Evolutionary conservation across 2,797 vertebrate species (phyloP).

Genomic region (Typhlichthys eigenmanni): DNA sequence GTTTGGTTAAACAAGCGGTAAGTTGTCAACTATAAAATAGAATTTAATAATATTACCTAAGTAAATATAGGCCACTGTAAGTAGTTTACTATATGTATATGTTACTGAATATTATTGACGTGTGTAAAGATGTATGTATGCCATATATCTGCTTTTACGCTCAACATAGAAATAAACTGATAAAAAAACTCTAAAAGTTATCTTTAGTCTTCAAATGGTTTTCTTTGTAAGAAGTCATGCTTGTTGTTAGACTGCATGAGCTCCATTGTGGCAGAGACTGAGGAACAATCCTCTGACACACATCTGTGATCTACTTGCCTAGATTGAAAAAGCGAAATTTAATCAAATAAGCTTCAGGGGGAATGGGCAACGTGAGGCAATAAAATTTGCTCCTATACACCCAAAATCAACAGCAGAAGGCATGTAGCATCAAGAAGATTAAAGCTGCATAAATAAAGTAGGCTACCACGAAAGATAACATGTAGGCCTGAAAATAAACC

Average conservation of each 20-base stretch:
- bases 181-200: neutral
- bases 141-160: neutral
- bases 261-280: slow-evolving; percentile 25
- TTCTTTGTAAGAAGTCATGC: neutral
- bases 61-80: no score
- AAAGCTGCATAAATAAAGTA: slow-evolving; percentile 47
- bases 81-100: no score
- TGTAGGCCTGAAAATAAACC: slow-evolving; percentile 11
- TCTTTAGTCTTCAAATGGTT: neutral
- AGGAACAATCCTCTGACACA: slow-evolving; percentile 66
- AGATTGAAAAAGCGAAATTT: slow-evolving; percentile 75
- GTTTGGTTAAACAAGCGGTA: no score
- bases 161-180: neutral
- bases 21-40: no score
- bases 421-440: slow-evolving; percentile 64
- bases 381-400: slow-evolving; percentile 58
- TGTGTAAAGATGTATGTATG: no score
- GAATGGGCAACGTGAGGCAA: slow-evolving; percentile 56
- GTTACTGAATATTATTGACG: no score
- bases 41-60: no score
- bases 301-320: slow-evolving; percentile 74
- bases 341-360: slow-evolving; percentile 69
- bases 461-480: slow-evolving; percentile 18
- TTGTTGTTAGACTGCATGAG: slow-evolving; percentile 13
- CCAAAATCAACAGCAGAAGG: slow-evolving; percentile 66